These are phyloP conservation scores for Pristionchus arcanus DNA, from an alignment of 2,888 invertebrate genomes.

Conservation along the genomic window DNA sequence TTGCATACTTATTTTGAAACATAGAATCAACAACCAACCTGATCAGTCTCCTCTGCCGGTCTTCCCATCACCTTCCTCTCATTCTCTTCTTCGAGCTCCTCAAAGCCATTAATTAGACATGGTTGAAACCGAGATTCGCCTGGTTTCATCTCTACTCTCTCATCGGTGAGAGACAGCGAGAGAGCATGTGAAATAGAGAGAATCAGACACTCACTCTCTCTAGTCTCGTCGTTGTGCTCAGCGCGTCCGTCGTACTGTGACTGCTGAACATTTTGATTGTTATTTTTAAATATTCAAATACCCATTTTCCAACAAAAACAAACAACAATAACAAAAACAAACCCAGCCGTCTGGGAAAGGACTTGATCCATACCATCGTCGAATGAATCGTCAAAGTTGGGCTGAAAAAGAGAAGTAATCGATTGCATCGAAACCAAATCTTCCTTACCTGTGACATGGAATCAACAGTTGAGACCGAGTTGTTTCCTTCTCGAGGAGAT, in stretches of 20 bases:
- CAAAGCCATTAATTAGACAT: background rate
- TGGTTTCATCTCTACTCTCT: background rate
- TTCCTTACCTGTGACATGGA: conserved; percentile 27
- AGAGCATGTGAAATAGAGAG: background rate
- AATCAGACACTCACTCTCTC: background rate
- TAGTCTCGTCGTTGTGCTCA: background rate
- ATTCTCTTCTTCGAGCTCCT: conserved; percentile 27
- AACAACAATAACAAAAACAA: background rate
- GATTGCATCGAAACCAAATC: background rate
- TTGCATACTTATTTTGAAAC: background rate
- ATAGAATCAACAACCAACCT: background rate
- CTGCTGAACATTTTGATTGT: too few species aligned
- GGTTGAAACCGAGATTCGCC: background rate
- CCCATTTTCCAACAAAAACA: too few species aligned
- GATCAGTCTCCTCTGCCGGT: background rate
- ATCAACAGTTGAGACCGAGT: background rate
- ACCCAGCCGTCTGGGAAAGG: background rate
- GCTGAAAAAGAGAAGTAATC: background rate
- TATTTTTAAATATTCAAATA: too few species aligned
- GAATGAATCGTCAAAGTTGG: conserved; percentile 46
- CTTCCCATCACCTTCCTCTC: background rate
- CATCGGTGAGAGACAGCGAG: background rate
- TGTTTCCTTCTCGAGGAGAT: background rate
- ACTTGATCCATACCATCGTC: conserved; percentile 12
- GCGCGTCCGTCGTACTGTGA: background rate